phyloP scores from a whole-genome alignment of 1,140 invertebrate species.

The Matsumurasca onukii region DNA sequence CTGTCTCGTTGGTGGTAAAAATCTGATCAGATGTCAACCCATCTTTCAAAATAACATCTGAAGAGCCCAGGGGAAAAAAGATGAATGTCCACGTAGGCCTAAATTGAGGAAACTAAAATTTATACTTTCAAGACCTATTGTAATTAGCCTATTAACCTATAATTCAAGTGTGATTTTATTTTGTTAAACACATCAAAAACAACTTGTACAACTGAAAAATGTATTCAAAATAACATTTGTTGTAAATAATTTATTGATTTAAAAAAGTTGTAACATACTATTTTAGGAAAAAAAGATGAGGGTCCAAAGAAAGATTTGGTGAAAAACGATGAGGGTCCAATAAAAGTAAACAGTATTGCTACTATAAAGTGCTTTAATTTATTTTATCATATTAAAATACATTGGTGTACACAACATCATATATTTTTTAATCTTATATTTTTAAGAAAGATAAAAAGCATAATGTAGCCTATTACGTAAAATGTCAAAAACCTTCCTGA shows the following conservation, averaged over 20 bases:
- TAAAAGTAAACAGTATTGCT: not conserved
- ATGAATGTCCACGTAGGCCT: constrained; percentile 18
- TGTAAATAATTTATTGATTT: constrained; percentile 4
- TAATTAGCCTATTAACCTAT: not conserved
- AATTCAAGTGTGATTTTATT: not conserved
- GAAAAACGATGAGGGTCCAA: constrained; percentile 26
- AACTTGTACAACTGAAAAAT: not conserved
- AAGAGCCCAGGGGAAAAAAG: constrained; percentile 20
- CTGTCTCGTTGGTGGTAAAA: no score
- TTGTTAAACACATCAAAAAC: constrained; percentile 7
- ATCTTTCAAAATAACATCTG: not conserved
- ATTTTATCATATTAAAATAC: not conserved
- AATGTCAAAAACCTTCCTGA: not conserved
- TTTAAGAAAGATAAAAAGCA: no score
- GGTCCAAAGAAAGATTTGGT: constrained; percentile 18
- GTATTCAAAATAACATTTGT: not conserved
- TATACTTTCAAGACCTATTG: constrained; percentile 8
- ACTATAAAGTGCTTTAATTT: not conserved
- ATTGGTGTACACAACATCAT: no score
- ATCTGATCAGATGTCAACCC: no score
- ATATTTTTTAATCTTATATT: no score
- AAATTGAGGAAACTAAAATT: constrained; percentile 17
- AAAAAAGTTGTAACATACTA: constrained; percentile 15
- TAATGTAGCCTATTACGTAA: no score
- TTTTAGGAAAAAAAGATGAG: constrained; percentile 21